These are phyloP conservation scores for Lordiphosa mommai DNA, from an alignment of 1,140 invertebrate species.

Conservation along the genomic window DNA sequence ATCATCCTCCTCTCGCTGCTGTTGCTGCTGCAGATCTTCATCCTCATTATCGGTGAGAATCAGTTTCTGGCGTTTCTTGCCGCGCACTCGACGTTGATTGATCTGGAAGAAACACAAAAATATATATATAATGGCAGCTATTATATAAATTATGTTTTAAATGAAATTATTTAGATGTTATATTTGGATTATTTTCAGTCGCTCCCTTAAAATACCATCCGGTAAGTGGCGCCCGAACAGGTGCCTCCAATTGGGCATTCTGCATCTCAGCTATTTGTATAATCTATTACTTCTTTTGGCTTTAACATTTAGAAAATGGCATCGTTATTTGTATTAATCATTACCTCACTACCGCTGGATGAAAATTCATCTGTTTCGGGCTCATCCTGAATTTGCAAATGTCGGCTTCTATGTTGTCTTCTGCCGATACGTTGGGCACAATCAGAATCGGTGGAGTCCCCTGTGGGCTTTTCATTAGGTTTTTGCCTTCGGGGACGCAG, in stretches of 20 bases:
- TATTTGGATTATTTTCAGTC: too few relatives aligned
- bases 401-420: conserved; percentile 63
- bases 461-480: background rate
- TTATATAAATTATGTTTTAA: background rate
- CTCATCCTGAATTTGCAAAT: conserved; percentile 21
- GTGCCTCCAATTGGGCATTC: too few relatives aligned
- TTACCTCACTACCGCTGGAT: conserved; percentile 80
- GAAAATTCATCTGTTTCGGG: conserved; percentile 31
- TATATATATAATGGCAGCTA: too few relatives aligned
- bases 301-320: background rate
- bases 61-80: conserved; percentile 22
- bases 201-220: too few relatives aligned
- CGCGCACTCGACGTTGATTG: conserved; percentile 15
- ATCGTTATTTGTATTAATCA: background rate
- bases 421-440: conserved; percentile 23
- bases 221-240: too few relatives aligned
- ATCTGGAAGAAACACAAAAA: conserved; percentile 10
- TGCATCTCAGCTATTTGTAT: too few relatives aligned
- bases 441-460: conserved; percentile 61
- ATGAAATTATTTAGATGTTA: background rate
- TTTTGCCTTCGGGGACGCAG: background rate
- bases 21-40: background rate
- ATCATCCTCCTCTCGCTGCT: conserved; percentile 23
- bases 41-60: conserved; percentile 39
- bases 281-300: too few relatives aligned